Conservation (phyloP, 2,113 vertebrate species). For the Brachypteracias leptosomus region DNA sequence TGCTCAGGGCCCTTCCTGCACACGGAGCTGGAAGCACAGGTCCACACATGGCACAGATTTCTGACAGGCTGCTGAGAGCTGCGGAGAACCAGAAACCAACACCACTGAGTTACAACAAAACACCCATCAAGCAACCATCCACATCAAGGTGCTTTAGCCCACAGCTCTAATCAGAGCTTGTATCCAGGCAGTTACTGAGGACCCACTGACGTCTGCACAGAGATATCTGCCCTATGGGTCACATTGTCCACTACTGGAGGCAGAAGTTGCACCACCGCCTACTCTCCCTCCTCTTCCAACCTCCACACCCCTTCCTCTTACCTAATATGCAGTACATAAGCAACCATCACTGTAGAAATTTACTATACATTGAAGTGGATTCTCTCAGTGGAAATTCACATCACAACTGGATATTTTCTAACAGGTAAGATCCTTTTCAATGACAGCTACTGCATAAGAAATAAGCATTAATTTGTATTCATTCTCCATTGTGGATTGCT, state of each 20-base stretch:
- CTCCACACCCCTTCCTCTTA: not conserved
- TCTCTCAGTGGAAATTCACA: not conserved
- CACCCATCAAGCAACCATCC: not conserved
- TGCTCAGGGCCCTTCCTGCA: not conserved
- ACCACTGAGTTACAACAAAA: not conserved
- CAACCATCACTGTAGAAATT: not conserved
- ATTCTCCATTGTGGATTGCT: not conserved
- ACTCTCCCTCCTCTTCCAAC: not conserved
- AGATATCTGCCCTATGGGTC: not conserved
- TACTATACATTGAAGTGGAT: not conserved
- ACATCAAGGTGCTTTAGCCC: not conserved
- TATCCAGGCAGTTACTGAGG: not conserved
- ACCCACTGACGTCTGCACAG: rapidly evolving
- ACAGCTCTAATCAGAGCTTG: not conserved
- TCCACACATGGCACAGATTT: not conserved
- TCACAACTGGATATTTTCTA: not conserved
- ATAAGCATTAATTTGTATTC: not conserved
- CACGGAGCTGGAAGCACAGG: not conserved
- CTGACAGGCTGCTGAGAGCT: not conserved
- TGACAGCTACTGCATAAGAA: not conserved
- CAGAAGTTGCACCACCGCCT: not conserved
- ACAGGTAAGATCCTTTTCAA: not conserved
- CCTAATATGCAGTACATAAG: not conserved
- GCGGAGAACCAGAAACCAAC: not conserved
- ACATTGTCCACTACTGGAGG: not conserved